These are phyloP conservation scores for Trissonchulus latispiculum DNA, from an alignment of 2,888 invertebrate species.

Conservation along the genomic window DNA sequence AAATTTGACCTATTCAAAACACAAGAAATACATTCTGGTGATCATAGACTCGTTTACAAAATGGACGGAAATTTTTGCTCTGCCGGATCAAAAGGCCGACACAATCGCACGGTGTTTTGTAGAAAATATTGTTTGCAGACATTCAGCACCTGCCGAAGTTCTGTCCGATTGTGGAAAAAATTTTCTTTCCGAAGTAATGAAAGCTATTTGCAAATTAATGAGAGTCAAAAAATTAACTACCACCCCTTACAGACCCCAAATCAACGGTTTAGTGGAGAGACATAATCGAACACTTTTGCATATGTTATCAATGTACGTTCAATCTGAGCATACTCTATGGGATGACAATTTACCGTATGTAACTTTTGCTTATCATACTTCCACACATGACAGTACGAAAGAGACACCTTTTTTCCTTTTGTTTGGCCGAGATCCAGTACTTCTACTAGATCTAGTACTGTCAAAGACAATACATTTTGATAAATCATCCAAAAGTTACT, in stretches of 20 bases:
- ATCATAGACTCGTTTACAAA: too few relatives aligned
- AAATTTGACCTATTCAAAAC: too few relatives aligned
- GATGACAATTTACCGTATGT: neutral
- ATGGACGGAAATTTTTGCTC: too few relatives aligned
- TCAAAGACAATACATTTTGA: too few relatives aligned
- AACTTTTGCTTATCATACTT: neutral
- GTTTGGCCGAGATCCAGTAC: neutral
- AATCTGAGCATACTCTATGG: slow-evolving; percentile 25
- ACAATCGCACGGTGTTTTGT: too few relatives aligned
- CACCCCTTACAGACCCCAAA: slow-evolving; percentile 23
- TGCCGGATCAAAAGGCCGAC: too few relatives aligned
- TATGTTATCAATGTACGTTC: slow-evolving; percentile 29
- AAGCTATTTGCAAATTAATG: slow-evolving; percentile 22
- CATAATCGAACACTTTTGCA: slow-evolving; percentile 30
- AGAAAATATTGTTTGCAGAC: too few relatives aligned
- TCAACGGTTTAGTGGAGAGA: slow-evolving; percentile 30
- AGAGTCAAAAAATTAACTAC: slow-evolving; percentile 18
- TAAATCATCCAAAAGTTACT: too few relatives aligned
- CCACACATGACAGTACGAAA: neutral
- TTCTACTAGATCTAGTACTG: neutral
- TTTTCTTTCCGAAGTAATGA: slow-evolving; percentile 26
- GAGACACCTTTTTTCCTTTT: neutral
- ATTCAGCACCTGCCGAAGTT: too few relatives aligned
- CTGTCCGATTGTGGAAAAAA: slow-evolving; percentile 28
- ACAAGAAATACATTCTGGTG: too few relatives aligned